phyloP scores from a whole-genome alignment of 92 coral and sea anemone genomes.

The Montipora capitata region DNA sequence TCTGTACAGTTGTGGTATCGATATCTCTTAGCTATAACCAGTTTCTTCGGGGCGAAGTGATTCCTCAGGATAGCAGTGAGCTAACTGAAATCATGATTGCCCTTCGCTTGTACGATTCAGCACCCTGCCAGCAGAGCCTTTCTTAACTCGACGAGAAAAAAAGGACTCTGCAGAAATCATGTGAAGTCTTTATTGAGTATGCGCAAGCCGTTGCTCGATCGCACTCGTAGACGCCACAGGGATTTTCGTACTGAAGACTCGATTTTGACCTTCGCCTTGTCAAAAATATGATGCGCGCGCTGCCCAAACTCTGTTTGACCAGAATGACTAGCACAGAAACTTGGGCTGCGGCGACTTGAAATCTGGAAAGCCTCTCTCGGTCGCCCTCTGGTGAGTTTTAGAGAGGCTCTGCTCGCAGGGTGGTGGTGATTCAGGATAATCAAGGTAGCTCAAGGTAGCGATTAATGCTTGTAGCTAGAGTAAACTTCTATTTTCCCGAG shows the following conservation, averaged over 20 bases:
- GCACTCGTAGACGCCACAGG: no score
- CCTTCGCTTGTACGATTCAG: slow-evolving; percentile 34
- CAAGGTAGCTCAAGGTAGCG: slow-evolving; percentile 58
- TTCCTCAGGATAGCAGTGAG: slow-evolving; percentile 58
- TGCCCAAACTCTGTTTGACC: no score
- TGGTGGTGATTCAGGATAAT: slow-evolving; percentile 55
- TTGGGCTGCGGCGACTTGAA: no score
- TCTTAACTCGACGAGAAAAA: slow-evolving; percentile 45
- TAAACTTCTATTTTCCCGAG: slow-evolving; percentile 71
- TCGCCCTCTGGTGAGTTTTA: slow-evolving; percentile 29
- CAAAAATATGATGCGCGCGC: no score
- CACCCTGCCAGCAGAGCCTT: slow-evolving; percentile 6
- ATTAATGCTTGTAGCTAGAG: slow-evolving; percentile 1
- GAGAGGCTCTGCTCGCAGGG: slow-evolving; percentile 30
- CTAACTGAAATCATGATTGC: neutral
- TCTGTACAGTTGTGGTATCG: slow-evolving; percentile 58
- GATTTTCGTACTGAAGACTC: no score
- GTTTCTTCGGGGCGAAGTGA: slow-evolving; percentile 61
- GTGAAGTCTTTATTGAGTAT: no score
- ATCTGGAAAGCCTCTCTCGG: neutral
- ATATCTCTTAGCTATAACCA: slow-evolving; percentile 63
- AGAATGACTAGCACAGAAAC: no score
- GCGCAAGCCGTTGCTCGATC: no score
- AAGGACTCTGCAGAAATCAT: no score
- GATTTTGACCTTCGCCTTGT: no score